Evolutionary conservation across 1,140 invertebrate species (phyloP).

Genomic region (Atopsyche davidsoni): DNA sequence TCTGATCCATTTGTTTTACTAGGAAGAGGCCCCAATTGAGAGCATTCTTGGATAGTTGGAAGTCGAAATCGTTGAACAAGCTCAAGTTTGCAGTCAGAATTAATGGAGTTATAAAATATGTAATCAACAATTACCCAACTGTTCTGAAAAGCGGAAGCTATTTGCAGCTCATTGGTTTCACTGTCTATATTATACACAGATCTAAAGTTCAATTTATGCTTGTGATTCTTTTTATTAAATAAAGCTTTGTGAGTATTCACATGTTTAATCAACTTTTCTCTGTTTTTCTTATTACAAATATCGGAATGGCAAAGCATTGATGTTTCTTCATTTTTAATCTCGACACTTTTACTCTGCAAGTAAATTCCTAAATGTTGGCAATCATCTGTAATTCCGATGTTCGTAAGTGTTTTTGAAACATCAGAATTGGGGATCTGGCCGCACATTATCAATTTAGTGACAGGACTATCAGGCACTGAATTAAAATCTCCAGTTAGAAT

Average conservation of each 20-base stretch:
- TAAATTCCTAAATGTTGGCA: conserved; percentile 60
- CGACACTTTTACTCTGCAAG: conserved; percentile 28
- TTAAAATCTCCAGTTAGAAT: conserved; percentile 91
- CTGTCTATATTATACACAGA: conserved; percentile 52
- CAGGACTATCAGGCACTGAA: conserved; percentile 60
- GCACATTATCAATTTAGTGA: conserved; percentile 71
- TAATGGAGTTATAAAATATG: conserved; percentile 58
- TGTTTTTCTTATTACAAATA: conserved; percentile 22
- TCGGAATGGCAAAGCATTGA: conserved; percentile 32
- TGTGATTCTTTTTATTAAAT: conserved; percentile 46
- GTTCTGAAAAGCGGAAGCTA: conserved; percentile 68
- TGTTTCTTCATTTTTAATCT: conserved; percentile 27
- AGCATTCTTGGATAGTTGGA: conserved; percentile 23
- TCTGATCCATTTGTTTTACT: conserved; percentile 25
- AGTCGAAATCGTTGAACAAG: conserved; percentile 21
- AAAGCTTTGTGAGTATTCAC: conserved; percentile 29
- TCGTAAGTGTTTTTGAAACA: conserved; percentile 25
- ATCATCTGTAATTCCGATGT: conserved; percentile 54
- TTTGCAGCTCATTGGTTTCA: conserved; percentile 38
- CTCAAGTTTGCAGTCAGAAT: conserved; percentile 3
- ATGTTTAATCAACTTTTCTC: conserved; percentile 12
- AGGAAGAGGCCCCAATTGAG: conserved; percentile 15
- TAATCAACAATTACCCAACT: conserved; percentile 78
- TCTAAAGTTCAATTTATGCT: conserved; percentile 50
- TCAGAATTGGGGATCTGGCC: conserved; percentile 31